These are phyloP conservation scores for Scophthalmus maximus DNA, from an alignment of 2,113 vertebrate genomes.

Conservation along the genomic window DNA sequence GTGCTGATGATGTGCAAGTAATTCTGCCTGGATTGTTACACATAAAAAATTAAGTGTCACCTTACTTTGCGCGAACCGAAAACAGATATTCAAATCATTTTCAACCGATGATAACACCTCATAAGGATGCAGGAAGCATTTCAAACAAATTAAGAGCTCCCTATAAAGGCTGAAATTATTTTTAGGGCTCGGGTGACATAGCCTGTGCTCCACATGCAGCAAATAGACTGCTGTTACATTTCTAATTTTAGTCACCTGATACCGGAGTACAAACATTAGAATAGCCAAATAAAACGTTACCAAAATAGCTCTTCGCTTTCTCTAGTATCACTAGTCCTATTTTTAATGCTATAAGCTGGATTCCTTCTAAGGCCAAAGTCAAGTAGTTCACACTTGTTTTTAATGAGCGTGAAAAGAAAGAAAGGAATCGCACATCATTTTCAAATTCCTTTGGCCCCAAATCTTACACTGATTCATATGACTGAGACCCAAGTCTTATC, in stretches of 20 bases:
- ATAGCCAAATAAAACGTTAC: neutral
- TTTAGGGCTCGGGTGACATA: neutral
- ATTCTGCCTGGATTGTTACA: constrained; percentile 37
- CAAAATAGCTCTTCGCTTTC: neutral
- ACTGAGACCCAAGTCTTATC: too few species aligned
- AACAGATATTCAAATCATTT: constrained; percentile 11
- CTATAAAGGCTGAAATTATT: neutral
- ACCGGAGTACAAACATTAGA: neutral
- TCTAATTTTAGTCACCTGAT: neutral
- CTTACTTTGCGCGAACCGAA: constrained; percentile 6
- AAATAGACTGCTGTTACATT: neutral
- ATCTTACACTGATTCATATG: too few species aligned
- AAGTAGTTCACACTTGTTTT: too few species aligned
- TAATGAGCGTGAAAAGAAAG: too few species aligned
- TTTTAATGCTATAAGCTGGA: too few species aligned
- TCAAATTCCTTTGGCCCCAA: too few species aligned
- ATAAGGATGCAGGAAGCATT: neutral
- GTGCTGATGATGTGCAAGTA: constrained; percentile 35
- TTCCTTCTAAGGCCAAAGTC: too few species aligned
- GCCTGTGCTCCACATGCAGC: neutral
- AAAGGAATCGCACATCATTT: too few species aligned
- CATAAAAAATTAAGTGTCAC: constrained; percentile 12
- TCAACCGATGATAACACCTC: neutral
- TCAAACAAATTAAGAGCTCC: neutral
- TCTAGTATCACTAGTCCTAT: neutral